Conservation (phyloP, 2,113 vertebrate species). For the Chionis minor region DNA sequence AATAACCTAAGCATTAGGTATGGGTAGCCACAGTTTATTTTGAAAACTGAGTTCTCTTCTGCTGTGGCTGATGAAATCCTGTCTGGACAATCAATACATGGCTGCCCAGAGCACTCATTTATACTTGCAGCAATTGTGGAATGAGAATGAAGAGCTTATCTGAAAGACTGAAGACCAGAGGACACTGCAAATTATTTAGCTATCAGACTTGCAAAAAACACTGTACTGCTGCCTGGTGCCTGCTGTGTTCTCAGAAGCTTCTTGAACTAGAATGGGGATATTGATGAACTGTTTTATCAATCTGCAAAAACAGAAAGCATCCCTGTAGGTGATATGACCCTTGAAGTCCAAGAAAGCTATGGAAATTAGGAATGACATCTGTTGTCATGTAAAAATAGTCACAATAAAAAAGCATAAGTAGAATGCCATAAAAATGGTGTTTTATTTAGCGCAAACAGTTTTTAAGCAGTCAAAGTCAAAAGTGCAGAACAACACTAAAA, state of each 20-base stretch:
- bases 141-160: neutral
- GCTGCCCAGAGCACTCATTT: neutral
- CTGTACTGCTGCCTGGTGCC: neutral
- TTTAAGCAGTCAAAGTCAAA: neutral
- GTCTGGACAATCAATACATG: neutral
- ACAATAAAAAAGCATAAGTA: neutral
- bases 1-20: neutral
- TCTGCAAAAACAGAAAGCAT: neutral
- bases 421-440: neutral
- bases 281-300: neutral
- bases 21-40: neutral
- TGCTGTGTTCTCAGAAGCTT: neutral
- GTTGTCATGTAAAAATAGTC: neutral
- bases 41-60: neutral
- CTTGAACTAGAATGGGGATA: neutral
- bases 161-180: neutral
- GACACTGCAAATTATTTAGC: neutral
- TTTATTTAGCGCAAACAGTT: neutral
- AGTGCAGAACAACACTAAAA: neutral
- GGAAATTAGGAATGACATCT: neutral
- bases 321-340: neutral
- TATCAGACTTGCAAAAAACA: neutral
- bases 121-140: neutral
- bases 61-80: neutral
- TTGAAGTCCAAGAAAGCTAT: neutral